Conservation (phyloP, 1,140 invertebrate species). For the Caerostris extrusa region DNA sequence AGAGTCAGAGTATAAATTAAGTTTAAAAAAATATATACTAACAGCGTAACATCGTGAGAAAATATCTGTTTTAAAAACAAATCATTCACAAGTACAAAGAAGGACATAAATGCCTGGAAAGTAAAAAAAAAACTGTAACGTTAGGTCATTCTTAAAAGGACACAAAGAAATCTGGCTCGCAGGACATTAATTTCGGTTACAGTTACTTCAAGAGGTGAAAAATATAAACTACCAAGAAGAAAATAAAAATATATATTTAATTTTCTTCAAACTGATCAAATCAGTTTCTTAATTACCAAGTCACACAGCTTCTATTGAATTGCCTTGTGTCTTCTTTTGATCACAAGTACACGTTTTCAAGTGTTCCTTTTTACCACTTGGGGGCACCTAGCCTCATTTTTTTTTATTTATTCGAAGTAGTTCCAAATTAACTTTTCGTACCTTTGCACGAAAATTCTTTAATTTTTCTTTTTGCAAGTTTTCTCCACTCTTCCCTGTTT, state of each 20-base stretch:
- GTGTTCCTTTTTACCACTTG: slow-evolving; percentile 57
- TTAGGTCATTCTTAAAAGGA: not conserved
- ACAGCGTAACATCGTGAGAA: slow-evolving; percentile 9
- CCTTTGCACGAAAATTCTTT: not conserved
- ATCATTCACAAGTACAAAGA: not conserved
- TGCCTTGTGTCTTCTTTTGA: slow-evolving; percentile 23
- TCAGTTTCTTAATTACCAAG: slow-evolving; percentile 67
- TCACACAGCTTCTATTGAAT: not conserved
- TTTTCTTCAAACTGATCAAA: slow-evolving; percentile 35
- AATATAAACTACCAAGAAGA: slow-evolving; percentile 37
- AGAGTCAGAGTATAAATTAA: too few species aligned
- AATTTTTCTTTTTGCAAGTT: not conserved
- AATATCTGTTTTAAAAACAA: slow-evolving; percentile 44
- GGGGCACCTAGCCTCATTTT: not conserved
- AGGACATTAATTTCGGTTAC: slow-evolving; percentile 65
- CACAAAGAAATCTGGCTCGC: slow-evolving; percentile 10
- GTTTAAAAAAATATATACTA: not conserved
- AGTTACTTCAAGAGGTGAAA: slow-evolving; percentile 7
- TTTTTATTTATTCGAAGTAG: slow-evolving; percentile 6
- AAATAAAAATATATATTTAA: slow-evolving; percentile 13
- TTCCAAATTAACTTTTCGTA: slow-evolving; percentile 53
- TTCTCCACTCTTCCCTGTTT: not conserved
- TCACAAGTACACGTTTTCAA: slow-evolving; percentile 53
- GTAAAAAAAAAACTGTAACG: not conserved
- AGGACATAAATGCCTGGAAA: slow-evolving; percentile 28